phyloP scores from a whole-genome alignment of 2,888 invertebrate genomes.

The Minunthozetes semirufus region DNA sequence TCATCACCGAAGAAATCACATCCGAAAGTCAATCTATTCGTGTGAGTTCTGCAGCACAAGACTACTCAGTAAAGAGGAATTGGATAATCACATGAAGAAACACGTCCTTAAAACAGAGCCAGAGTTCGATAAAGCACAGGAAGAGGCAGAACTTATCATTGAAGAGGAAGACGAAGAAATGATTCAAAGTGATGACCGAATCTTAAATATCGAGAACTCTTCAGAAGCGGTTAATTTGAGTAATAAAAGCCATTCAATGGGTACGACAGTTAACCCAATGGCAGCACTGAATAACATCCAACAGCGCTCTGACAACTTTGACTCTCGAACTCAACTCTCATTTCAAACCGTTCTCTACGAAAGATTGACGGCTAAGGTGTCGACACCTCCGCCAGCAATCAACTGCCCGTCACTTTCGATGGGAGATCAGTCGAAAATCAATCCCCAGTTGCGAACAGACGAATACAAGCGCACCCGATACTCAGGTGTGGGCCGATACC shows the following conservation, averaged over 20 bases:
- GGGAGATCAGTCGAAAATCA: neutral
- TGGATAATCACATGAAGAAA: constrained; percentile 27
- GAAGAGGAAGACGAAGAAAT: neutral
- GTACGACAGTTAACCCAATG: neutral
- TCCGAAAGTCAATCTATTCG: constrained; percentile 29
- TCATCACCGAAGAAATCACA: constrained; percentile 30
- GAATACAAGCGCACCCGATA: constrained; percentile 33
- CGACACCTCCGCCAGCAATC: neutral
- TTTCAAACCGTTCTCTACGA: neutral
- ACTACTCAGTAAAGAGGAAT: constrained; percentile 14
- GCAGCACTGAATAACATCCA: neutral
- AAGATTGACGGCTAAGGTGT: neutral
- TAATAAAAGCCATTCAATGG: neutral
- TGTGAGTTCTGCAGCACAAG: constrained; percentile 30
- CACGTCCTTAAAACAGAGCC: neutral
- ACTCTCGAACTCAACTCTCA: neutral
- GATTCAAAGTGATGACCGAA: neutral
- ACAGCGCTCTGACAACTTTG: neutral
- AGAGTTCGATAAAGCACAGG: neutral
- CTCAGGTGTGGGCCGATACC: constrained; percentile 34
- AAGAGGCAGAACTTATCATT: neutral
- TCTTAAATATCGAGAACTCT: neutral
- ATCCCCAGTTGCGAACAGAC: neutral
- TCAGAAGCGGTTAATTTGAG: constrained; percentile 11
- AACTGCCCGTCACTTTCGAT: neutral